Evolutionary conservation across 2,888 invertebrate species (phyloP).

Genomic region (Pasiphila rectangulata): DNA sequence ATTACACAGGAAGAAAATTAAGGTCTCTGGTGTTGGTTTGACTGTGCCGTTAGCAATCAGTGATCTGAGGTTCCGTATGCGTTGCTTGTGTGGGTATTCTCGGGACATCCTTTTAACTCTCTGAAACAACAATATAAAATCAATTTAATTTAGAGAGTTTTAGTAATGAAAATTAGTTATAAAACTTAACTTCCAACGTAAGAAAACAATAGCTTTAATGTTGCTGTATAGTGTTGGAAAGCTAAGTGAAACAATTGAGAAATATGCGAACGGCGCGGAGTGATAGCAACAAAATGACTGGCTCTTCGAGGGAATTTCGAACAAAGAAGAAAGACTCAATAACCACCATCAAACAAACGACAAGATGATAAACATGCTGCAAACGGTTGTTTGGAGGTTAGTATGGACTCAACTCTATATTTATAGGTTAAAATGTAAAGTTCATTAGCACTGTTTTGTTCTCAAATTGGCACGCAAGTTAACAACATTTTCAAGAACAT

Average conservation of each 20-base stretch:
- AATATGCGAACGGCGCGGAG: too few species aligned
- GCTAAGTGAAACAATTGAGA: too few species aligned
- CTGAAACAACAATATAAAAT: conserved; percentile 42
- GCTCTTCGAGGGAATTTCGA: too few species aligned
- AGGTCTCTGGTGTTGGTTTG: conserved; percentile 70
- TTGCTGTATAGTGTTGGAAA: too few species aligned
- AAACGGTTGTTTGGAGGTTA: too few species aligned
- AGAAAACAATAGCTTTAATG: too few species aligned
- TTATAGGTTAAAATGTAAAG: conserved; percentile 13
- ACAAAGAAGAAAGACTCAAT: too few species aligned
- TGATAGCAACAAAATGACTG: too few species aligned
- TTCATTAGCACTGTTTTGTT: conserved; percentile 19
- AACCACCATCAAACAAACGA: too few species aligned
- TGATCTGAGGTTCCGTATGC: conserved; percentile 79
- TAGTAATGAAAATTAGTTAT: conserved; percentile 4
- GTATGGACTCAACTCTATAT: too few species aligned
- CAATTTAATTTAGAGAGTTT: neutral
- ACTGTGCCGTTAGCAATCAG: conserved; percentile 72
- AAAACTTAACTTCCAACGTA: too few species aligned
- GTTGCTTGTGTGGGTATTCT: conserved; percentile 83
- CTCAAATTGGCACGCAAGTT: conserved; percentile 28
- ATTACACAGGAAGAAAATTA: conserved; percentile 77
- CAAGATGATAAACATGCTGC: too few species aligned
- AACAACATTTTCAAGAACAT: conserved; percentile 14
- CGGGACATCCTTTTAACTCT: conserved; percentile 31